These are phyloP conservation scores for Philonicus albiceps DNA, from an alignment of 2,888 invertebrate species.

Conservation along the genomic window DNA sequence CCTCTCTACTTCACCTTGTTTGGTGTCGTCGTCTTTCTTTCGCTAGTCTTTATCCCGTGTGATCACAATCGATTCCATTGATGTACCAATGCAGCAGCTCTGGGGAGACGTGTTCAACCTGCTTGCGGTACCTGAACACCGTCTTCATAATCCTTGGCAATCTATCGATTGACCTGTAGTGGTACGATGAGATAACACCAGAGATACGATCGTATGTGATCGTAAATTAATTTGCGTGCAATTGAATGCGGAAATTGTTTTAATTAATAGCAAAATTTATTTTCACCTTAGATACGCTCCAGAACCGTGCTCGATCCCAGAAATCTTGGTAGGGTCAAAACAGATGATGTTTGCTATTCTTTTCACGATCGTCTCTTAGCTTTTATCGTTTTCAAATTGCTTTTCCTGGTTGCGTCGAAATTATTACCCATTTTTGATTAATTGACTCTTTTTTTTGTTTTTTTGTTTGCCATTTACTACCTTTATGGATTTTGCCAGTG, in stretches of 20 bases:
- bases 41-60: background rate
- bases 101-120: constrained; percentile 4
- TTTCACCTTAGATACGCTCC: background rate
- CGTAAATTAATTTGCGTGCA: constrained; percentile 53
- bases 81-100: constrained; percentile 7
- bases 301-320: background rate
- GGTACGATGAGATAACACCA: constrained; percentile 42
- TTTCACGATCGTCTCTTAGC: background rate
- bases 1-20: background rate
- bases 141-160: constrained; percentile 14
- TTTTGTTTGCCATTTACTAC: constrained; percentile 7
- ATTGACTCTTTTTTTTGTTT: constrained; percentile 12
- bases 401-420: constrained; percentile 17
- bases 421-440: constrained; percentile 38
- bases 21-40: constrained; percentile 8
- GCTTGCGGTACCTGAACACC: background rate
- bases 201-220: constrained; percentile 49
- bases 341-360: constrained; percentile 14
- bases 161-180: constrained; percentile 22
- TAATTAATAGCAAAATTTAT: constrained; percentile 51
- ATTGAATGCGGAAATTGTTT: constrained; percentile 52
- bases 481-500: background rate
- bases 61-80: constrained; percentile 34
- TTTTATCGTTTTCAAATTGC: constrained; percentile 2
- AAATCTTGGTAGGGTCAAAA: background rate